Conservation (phyloP, 2,888 invertebrate genomes). For the Dorcus parallelipipedus region DNA sequence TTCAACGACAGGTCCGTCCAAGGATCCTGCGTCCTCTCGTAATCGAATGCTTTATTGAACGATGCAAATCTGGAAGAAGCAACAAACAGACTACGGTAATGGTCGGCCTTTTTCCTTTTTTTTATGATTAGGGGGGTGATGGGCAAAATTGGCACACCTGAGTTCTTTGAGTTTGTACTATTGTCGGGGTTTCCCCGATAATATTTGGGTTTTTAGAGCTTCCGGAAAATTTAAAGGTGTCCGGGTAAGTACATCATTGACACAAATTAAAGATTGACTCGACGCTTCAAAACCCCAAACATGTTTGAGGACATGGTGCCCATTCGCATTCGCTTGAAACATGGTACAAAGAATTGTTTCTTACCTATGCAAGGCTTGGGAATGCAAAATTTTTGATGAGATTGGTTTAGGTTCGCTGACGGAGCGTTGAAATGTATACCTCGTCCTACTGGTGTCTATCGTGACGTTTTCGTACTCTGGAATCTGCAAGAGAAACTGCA, state of each 20-base stretch:
- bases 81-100: no score
- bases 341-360: neutral
- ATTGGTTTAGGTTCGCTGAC: constrained; percentile 50
- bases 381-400: constrained; percentile 43
- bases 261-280: no score
- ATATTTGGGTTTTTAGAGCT: no score
- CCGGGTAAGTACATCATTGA: no score
- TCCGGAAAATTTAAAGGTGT: no score
- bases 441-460: constrained; percentile 39
- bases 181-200: no score
- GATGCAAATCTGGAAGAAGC: constrained; percentile 44
- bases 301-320: no score
- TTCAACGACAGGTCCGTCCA: constrained; percentile 29
- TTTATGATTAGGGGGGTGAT: no score
- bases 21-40: constrained; percentile 35
- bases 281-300: no score
- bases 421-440: constrained; percentile 46
- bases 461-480: constrained; percentile 47
- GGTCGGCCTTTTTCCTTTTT: no score
- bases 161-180: no score
- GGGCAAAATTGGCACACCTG: no score
- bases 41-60: constrained; percentile 48
- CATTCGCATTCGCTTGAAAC: neutral
- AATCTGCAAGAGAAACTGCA: constrained; percentile 29
- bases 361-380: constrained; percentile 49